Evolutionary conservation across 2,888 invertebrate species (phyloP), one percentile per base, ranked within the genome.

Genomic region (Eulithis prunata): DNA sequence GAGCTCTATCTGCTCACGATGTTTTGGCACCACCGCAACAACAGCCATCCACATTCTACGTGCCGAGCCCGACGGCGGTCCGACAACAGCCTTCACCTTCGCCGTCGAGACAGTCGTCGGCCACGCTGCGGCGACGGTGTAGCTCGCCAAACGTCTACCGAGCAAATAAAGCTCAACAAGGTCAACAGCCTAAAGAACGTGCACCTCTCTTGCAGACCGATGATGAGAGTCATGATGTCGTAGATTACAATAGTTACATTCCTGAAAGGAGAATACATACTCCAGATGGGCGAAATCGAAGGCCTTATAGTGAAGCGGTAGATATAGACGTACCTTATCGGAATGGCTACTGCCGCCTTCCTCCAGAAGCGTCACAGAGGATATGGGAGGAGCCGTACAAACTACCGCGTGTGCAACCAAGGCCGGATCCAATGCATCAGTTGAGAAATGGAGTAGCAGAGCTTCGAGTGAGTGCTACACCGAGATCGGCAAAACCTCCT

Each of bases 1-100:
- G 96, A 73, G 95, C 96, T 2, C 80, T 96, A 36, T 96, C 96
- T 57, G 96, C 96, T 11, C 95, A 96, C 74, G 96, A 96, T 77
- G 95, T 96, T 12, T 93, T 95, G 71, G 88, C 94, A 12, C 93
- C 94, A 41, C 94, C 92, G 0, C 93, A 89, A 66, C 93, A 94
- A 68, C 94, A 93, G 66, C 93, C 94, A n/a, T 91, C 95, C 2
- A 95, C 94, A 6, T 96, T 96, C 81, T 96, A 96, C 83, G 96
- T 96, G 41, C 96, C 96, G 64, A 95, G 95, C 81, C 94, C 94
- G 0, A 91, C 94, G 1, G 84, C 93, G 41, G 84, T 82, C 2
- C 89, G 94, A 14, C 89, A 93, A 21, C 91, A 93, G 14, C 85
- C 82, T 12, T 94, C 87, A 53, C 94, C 84, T 4, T 93, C 87